Percentiles rank a stretch among this genome's conserved stretches.
These are phyloP conservation scores for Haemorhous mexicanus DNA, from an alignment of 2,113 vertebrate species.

Conservation along the genomic window DNA sequence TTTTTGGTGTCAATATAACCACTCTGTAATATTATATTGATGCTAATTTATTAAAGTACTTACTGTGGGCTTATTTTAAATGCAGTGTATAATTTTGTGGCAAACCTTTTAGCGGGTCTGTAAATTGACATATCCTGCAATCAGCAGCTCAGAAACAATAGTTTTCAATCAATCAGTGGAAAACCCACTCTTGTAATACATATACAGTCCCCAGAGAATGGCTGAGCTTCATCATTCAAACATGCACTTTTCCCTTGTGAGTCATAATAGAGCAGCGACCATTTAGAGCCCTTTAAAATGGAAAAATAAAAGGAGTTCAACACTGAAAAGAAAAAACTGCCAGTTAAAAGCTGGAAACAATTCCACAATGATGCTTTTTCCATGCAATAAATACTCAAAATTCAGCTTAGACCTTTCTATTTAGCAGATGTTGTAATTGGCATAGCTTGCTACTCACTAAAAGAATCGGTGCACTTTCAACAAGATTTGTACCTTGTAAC, in stretches of 20 bases:
- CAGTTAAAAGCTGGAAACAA: slow-evolving; percentile 49
- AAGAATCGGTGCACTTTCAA: slow-evolving; percentile 18
- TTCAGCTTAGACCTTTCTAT: slow-evolving; percentile 40
- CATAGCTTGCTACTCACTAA: not conserved
- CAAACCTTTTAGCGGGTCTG: slow-evolving; percentile 62
- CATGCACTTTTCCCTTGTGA: slow-evolving; percentile 31
- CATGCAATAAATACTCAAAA: slow-evolving; percentile 27
- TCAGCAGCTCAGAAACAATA: slow-evolving; percentile 62
- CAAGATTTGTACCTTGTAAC: not conserved
- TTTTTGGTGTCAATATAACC: slow-evolving; percentile 64
- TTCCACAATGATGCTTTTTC: slow-evolving; percentile 43
- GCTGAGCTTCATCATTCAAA: slow-evolving; percentile 51
- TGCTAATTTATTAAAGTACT: slow-evolving; percentile 70
- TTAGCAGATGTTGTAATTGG: slow-evolving; percentile 38
- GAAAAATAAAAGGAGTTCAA: slow-evolving; percentile 49
- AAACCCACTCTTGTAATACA: not conserved
- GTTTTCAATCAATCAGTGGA: slow-evolving; percentile 63
- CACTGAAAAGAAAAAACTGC: slow-evolving; percentile 20
- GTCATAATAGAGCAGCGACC: slow-evolving; percentile 25
- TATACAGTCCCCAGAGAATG: slow-evolving; percentile 4
- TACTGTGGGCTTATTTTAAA: slow-evolving; percentile 58
- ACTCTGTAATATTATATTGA: slow-evolving; percentile 49
- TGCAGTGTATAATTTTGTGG: slow-evolving; percentile 59
- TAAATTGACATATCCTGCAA: slow-evolving; percentile 58
- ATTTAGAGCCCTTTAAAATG: slow-evolving; percentile 34